Base-by-base conservation (phyloP, 2,888 invertebrate species). In the Ophioninae sp. region DNA sequence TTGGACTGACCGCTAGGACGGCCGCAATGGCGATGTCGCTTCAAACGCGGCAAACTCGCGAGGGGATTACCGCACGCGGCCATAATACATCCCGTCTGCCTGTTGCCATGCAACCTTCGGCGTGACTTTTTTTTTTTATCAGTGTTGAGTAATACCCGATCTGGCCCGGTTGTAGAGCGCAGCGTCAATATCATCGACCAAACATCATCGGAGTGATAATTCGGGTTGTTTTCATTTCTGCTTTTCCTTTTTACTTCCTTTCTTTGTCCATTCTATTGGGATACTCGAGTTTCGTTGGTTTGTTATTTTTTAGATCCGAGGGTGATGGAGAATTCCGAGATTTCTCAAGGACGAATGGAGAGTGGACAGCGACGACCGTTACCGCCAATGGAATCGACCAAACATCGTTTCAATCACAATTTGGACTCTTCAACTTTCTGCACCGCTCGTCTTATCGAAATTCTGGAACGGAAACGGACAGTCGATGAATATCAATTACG, bases 1-100 rank as follows among this genome's bases (percentile, higher is more conserved):
- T 90, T 90, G 89, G 87, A 89, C 89, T 90, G 90, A 90, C 90
- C 90, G 90, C 89, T 88, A 88, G 83, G 83, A 80, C 80, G 82
- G 75, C 72, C 79, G 79, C 77, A 20, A 61, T 64, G 70, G 56
- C 79, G 70, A 69, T 83, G 82, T 65, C 82, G 64, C 75, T 73
- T 76, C 79, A 74, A 67, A 67, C 57, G 70, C 74, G 37, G 70
- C 79, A 64, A 50, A 70, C 74, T 73, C 76, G 74, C 80, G 82
- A 74, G 76, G 77, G 59, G 74, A 77, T 64, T 74, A 77, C 82
- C 78, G 83, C 85, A 39, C 72, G 30, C 81, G 80, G 41, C 84
- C 76, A 85, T 81, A 81, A 82, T 81, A 82, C 85, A 79, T 83
- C 81, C 76, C 59, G 67, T 56, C n/a, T n/a, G 59, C 83, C 83